phyloP scores from a whole-genome alignment of 2,797 vertebrate genomes.

The Catostomus latipinnis region DNA sequence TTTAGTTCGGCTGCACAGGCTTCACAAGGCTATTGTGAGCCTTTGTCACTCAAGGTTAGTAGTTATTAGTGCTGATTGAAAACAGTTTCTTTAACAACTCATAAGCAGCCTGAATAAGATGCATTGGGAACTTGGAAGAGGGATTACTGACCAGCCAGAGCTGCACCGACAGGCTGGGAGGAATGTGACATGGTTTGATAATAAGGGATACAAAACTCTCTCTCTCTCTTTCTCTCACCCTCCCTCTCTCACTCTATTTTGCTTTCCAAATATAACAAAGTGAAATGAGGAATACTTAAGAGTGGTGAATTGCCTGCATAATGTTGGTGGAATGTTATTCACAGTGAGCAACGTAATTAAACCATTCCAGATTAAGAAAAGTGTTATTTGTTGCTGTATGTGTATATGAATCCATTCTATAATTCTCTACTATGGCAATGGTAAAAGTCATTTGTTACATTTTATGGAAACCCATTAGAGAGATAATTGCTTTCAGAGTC shows the following conservation, averaged over 20 bases:
- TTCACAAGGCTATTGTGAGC: slow-evolving; percentile 96
- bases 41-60: slow-evolving; percentile 99
- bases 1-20: slow-evolving; percentile 94
- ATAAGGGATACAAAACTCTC: slow-evolving; percentile 86
- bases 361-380: slow-evolving; percentile 60
- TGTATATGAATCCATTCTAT: slow-evolving; percentile 34
- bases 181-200: slow-evolving; percentile 99
- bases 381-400: slow-evolving; percentile 40
- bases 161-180: slow-evolving; percentile 84
- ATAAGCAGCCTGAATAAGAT: slow-evolving; percentile 96
- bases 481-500: slow-evolving; percentile 75
- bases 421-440: slow-evolving; percentile 60
- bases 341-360: slow-evolving; percentile 70
- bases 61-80: slow-evolving; percentile 99
- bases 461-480: slow-evolving; percentile 77
- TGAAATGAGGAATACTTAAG: slow-evolving; percentile 74
- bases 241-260: neutral
- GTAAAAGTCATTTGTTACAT: slow-evolving; percentile 73
- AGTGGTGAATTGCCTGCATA: slow-evolving; percentile 64
- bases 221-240: slow-evolving; percentile 41
- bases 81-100: slow-evolving; percentile 99
- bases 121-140: slow-evolving; percentile 92
- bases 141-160: slow-evolving; percentile 94
- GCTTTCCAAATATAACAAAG: slow-evolving; percentile 14
- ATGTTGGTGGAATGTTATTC: slow-evolving; percentile 73